phyloP scores from a whole-genome alignment of 2,113 vertebrate species.

The Etheostoma spectabile region DNA sequence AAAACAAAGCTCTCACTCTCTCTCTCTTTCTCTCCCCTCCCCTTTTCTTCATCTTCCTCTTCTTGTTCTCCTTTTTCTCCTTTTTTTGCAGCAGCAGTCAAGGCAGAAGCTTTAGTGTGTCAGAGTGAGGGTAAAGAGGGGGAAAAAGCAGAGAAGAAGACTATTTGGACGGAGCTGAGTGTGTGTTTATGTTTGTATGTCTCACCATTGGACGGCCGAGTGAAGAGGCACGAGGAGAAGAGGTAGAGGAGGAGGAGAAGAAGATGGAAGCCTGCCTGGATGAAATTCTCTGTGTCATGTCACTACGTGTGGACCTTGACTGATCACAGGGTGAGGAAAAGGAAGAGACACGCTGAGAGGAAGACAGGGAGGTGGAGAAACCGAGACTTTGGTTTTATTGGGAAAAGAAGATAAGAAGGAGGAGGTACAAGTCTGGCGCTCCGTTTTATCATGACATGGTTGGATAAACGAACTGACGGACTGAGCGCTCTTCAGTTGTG shows the following conservation, averaged over 20 bases:
- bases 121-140: conserved; percentile 65
- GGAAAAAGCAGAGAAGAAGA: conserved; percentile 65
- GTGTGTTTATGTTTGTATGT: conserved; percentile 79
- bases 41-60: conserved; percentile 29
- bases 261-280: conserved; percentile 67
- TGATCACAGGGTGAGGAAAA: conserved; percentile 70
- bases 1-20: conserved; percentile 84
- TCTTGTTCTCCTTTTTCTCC: conserved; percentile 40
- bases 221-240: conserved; percentile 63
- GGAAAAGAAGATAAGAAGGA: conserved; percentile 17
- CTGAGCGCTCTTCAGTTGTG: conserved; percentile 52
- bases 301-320: conserved; percentile 73
- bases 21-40: conserved; percentile 44
- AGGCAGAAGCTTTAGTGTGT: conserved; percentile 69
- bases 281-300: conserved; percentile 77
- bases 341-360: conserved; percentile 34
- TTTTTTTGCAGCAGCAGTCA: conserved; percentile 71
- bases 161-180: conserved; percentile 69
- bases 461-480: conserved; percentile 55
- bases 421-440: conserved; percentile 53
- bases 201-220: conserved; percentile 64
- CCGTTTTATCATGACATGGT: conserved; percentile 64
- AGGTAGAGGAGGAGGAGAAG: conserved; percentile 28
- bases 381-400: conserved; percentile 50
- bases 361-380: conserved; percentile 47